These are phyloP conservation scores for Campylorhamphus procurvoides DNA, from an alignment of 2,113 vertebrate genomes.

Conservation along the genomic window DNA sequence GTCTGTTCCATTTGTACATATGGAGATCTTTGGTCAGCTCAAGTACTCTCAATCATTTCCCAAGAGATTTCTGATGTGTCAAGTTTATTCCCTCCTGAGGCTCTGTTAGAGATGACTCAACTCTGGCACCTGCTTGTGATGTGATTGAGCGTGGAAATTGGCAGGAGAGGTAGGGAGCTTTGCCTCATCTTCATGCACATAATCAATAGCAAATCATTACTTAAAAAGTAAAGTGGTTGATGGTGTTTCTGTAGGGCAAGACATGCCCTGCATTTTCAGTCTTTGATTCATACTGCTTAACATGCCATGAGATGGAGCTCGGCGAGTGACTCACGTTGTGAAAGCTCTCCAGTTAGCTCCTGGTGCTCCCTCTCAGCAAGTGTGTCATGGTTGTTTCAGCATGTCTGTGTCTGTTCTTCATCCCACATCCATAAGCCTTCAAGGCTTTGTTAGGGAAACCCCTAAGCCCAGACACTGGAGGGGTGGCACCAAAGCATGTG, in stretches of 20 bases:
- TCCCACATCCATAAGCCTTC: neutral
- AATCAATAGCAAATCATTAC: constrained; percentile 48
- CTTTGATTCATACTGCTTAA: constrained; percentile 40
- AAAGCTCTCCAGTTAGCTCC: constrained; percentile 2
- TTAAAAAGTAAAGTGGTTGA: constrained; percentile 38
- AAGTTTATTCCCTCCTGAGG: neutral
- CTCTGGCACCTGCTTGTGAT: neutral
- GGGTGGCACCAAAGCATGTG: neutral
- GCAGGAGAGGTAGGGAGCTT: neutral
- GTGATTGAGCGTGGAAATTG: constrained; percentile 7
- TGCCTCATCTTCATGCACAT: constrained; percentile 34
- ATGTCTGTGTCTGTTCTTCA: neutral
- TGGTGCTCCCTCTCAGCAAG: neutral
- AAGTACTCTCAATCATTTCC: neutral
- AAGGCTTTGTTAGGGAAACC: neutral
- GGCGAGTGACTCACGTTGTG: neutral
- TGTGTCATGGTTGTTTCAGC: neutral
- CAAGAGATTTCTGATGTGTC: neutral
- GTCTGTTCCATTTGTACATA: neutral
- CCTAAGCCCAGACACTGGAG: neutral
- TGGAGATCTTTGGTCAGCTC: neutral
- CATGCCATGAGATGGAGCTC: constrained; percentile 1
- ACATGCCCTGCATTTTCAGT: constrained; percentile 21
- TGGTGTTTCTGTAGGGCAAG: constrained; percentile 35
- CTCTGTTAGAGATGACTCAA: neutral